These are phyloP conservation scores for Boloria selene DNA, from an alignment of 2,888 invertebrate species.

Conservation along the genomic window DNA sequence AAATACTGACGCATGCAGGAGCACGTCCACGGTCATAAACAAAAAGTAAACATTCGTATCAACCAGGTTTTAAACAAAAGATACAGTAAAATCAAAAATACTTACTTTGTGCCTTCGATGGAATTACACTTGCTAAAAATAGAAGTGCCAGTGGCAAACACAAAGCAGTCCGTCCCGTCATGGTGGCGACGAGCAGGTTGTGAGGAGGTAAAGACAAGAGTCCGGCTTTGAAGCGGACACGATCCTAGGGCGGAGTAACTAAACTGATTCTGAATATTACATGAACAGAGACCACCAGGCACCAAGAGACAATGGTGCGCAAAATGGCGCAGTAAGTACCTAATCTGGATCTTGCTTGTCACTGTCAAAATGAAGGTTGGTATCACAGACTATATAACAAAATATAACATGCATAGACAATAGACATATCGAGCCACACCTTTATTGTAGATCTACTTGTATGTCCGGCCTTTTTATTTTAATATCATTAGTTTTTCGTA, in stretches of 20 bases:
- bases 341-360: conserved; percentile 5
- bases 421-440: too few species aligned
- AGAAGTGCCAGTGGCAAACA: conserved; percentile 55
- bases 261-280: background rate
- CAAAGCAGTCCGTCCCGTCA: conserved; percentile 44
- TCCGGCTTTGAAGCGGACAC: background rate
- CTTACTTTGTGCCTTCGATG: conserved; percentile 66
- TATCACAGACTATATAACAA: background rate
- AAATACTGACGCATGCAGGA: conserved; percentile 36
- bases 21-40: conserved; percentile 21
- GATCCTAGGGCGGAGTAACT: background rate
- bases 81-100: conserved; percentile 40
- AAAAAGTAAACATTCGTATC: conserved; percentile 18
- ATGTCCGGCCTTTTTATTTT: too few species aligned
- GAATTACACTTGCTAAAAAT: conserved; percentile 62
- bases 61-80: conserved; percentile 14
- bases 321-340: conserved; percentile 31
- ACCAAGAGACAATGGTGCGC: conserved; percentile 21
- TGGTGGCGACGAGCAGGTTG: background rate
- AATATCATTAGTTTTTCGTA: too few species aligned
- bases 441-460: too few species aligned
- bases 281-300: conserved; percentile 5
- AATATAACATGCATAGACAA: too few species aligned
- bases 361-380: conserved; percentile 16
- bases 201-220: conserved; percentile 1